These are phyloP conservation scores for Megatriorchis doriae DNA, from an alignment of 2,113 vertebrate genomes.

Conservation along the genomic window DNA sequence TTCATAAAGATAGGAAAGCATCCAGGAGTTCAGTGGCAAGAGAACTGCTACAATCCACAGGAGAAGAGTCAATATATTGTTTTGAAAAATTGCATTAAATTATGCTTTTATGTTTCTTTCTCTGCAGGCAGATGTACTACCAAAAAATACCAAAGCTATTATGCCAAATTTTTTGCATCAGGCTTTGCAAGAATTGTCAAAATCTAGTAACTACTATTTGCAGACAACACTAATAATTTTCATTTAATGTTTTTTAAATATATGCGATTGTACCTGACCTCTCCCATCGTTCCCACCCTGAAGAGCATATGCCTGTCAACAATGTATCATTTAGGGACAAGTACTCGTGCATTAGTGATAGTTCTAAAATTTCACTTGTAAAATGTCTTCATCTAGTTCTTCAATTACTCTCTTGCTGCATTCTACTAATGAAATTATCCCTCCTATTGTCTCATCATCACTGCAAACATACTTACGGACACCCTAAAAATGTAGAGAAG, in stretches of 20 bases:
- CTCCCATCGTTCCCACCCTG: neutral
- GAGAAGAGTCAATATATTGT: neutral
- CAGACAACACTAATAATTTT: neutral
- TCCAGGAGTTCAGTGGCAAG: neutral
- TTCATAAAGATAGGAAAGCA: neutral
- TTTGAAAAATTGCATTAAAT: neutral
- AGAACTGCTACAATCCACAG: neutral
- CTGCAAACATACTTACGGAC: neutral
- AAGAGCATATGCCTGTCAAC: neutral
- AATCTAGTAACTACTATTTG: neutral
- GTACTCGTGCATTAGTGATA: rapidly evolving
- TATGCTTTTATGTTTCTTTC: neutral
- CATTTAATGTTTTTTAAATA: neutral
- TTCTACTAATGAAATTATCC: neutral
- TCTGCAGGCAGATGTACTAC: neutral
- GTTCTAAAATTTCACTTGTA: neutral
- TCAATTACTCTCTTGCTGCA: neutral
- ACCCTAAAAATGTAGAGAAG: neutral
- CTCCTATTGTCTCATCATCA: neutral
- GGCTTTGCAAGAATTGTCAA: neutral
- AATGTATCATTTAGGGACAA: neutral
- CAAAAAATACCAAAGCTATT: neutral
- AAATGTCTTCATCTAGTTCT: neutral
- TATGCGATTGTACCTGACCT: neutral
- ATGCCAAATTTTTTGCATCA: neutral